A percentile compares a stretch with the other conserved stretches of the same genome.
Evolutionary conservation across 2,113 vertebrate genomes (phyloP).

Genomic region (Galemys pyrenaicus): DNA sequence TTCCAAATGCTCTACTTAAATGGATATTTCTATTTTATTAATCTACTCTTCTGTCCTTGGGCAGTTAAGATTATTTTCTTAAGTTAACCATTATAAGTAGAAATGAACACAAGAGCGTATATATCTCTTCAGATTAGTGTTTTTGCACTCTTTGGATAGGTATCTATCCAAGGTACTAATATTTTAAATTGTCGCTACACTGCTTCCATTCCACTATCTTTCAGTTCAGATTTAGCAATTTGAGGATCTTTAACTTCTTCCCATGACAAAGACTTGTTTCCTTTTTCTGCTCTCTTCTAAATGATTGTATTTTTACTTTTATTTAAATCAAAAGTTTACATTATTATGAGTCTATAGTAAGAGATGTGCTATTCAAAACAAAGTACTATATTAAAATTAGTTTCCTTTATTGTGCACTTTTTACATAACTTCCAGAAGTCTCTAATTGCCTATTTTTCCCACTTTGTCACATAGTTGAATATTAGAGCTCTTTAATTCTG

Average conservation of each 20-base stretch:
- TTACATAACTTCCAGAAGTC: neutral
- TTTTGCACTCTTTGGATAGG: too few relatives aligned
- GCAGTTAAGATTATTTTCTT: too few relatives aligned
- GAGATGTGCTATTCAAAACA: neutral
- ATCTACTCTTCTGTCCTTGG: too few relatives aligned
- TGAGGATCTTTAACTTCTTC: neutral
- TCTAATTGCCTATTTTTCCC: neutral
- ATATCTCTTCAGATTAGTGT: too few relatives aligned
- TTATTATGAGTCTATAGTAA: neutral
- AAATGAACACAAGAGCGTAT: too few relatives aligned
- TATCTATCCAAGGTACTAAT: too few relatives aligned
- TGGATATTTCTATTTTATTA: neutral
- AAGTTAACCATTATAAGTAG: too few relatives aligned
- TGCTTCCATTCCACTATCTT: too few relatives aligned
- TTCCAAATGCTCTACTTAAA: slow-evolving; percentile 7
- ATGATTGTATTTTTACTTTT: neutral
- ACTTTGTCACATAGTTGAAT: neutral
- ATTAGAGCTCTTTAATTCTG: neutral
- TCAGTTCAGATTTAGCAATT: neutral
- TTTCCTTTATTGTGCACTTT: neutral
- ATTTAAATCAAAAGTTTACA: neutral
- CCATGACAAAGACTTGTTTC: neutral
- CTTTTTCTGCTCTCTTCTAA: neutral
- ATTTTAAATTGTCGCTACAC: too few relatives aligned
- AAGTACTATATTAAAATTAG: neutral